Evolutionary conservation across 2,888 invertebrate genomes (phyloP).

Genomic region (Eulithis testata): DNA sequence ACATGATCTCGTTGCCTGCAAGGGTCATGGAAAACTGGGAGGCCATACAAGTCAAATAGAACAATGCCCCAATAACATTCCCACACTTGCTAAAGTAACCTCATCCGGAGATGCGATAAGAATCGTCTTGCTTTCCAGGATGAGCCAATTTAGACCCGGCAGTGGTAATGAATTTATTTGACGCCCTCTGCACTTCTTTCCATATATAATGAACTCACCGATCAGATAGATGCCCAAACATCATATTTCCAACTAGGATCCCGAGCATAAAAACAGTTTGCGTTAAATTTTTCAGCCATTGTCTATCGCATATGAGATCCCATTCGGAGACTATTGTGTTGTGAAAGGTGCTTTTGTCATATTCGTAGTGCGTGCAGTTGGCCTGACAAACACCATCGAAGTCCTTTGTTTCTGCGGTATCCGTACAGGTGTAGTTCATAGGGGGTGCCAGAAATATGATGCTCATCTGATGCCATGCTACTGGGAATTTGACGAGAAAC

Average conservation of each 20-base stretch:
- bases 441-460: slow-evolving; percentile 91
- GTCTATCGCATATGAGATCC: slow-evolving; percentile 88
- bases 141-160: slow-evolving; percentile 62
- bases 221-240: slow-evolving; percentile 91
- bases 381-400: slow-evolving; percentile 79
- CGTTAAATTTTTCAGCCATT: slow-evolving; percentile 88
- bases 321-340: slow-evolving; percentile 91
- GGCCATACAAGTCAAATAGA: slow-evolving; percentile 42
- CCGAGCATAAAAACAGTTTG: slow-evolving; percentile 92
- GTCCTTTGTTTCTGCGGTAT: slow-evolving; percentile 49
- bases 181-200: background rate
- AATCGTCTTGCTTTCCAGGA: slow-evolving; percentile 58
- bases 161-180: background rate
- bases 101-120: slow-evolving; percentile 57
- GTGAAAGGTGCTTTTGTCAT: slow-evolving; percentile 87
- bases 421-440: slow-evolving; percentile 81
- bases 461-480: slow-evolving; percentile 92
- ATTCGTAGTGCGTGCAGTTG: slow-evolving; percentile 84
- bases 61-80: slow-evolving; percentile 43
- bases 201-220: slow-evolving; percentile 77
- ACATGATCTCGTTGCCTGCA: slow-evolving; percentile 14
- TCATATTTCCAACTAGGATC: slow-evolving; percentile 89
- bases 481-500: slow-evolving; percentile 90
- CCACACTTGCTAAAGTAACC: slow-evolving; percentile 57
- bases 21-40: slow-evolving; percentile 31